Evolutionary conservation across 1,140 invertebrate species (phyloP).

Genomic region (Apocrypta bakeri): DNA sequence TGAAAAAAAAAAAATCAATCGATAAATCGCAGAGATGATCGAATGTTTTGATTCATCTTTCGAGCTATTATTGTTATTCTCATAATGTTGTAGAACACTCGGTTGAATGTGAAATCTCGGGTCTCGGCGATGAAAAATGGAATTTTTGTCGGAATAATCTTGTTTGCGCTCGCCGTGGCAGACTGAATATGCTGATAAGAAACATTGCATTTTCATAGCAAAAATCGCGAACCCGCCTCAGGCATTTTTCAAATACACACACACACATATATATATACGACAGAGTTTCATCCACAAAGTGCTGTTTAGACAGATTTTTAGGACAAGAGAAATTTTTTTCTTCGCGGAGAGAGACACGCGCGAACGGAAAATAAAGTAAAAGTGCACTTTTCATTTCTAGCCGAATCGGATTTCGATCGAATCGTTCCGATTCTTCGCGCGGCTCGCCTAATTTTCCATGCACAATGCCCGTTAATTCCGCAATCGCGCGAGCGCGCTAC

Average conservation of each 20-base stretch:
- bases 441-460: slow-evolving; percentile 34
- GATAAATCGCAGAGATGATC: not conserved
- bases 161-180: not conserved
- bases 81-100: too few species aligned
- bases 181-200: not conserved
- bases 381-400: not conserved
- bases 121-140: too few species aligned
- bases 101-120: not conserved
- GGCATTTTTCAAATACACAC: not conserved
- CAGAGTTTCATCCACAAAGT: not conserved
- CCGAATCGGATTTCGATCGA: not conserved
- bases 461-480: slow-evolving; percentile 34
- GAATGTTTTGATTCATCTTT: too few species aligned
- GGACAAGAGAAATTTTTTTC: not conserved
- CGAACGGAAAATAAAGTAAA: not conserved
- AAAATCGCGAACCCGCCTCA: not conserved
- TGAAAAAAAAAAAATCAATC: not conserved
- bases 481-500: not conserved
- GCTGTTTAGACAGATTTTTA: not conserved
- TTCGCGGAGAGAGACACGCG: not conserved
- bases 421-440: not conserved
- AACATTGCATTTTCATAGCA: not conserved
- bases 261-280: too few species aligned
- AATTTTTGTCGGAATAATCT: too few species aligned
- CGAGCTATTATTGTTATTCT: too few species aligned